Evolutionary conservation across 2,113 vertebrate species (phyloP).

Genomic region (Clarias macrocephalus): DNA sequence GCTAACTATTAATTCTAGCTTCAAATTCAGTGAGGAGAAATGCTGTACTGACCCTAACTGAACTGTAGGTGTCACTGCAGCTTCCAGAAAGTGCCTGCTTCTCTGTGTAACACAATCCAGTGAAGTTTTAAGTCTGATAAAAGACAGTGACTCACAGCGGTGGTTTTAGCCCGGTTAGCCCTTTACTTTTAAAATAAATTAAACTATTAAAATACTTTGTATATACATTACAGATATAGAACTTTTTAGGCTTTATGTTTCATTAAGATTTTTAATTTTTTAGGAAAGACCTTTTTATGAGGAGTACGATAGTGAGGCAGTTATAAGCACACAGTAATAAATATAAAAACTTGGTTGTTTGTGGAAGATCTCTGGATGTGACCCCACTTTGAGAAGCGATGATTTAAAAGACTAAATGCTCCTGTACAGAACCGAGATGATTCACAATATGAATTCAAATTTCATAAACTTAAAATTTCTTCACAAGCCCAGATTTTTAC

Average conservation of each 20-base stretch:
- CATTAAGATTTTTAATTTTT: too few species aligned
- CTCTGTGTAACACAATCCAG: not conserved
- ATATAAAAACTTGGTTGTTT: not conserved
- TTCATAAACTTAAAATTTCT: not conserved
- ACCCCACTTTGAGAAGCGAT: not conserved
- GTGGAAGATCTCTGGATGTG: not conserved
- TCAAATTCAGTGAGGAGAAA: not conserved
- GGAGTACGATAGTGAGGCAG: not conserved
- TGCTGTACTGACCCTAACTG: not conserved
- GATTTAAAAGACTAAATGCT: too few species aligned
- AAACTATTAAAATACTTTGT: not conserved
- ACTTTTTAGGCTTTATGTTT: not conserved
- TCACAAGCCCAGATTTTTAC: not conserved
- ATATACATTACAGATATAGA: not conserved
- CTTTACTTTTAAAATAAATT: not conserved
- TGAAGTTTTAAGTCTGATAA: not conserved
- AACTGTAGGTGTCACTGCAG: slow-evolving; percentile 13
- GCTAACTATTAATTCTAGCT: not conserved
- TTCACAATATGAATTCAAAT: not conserved
- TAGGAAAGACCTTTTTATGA: not conserved
- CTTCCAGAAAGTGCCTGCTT: not conserved
- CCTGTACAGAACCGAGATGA: not conserved
- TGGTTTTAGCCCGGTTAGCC: too few species aligned
- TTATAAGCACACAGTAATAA: not conserved
- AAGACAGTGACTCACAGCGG: not conserved